phyloP scores from a whole-genome alignment of 2,888 invertebrate species.

The Corythucha ciliata region DNA sequence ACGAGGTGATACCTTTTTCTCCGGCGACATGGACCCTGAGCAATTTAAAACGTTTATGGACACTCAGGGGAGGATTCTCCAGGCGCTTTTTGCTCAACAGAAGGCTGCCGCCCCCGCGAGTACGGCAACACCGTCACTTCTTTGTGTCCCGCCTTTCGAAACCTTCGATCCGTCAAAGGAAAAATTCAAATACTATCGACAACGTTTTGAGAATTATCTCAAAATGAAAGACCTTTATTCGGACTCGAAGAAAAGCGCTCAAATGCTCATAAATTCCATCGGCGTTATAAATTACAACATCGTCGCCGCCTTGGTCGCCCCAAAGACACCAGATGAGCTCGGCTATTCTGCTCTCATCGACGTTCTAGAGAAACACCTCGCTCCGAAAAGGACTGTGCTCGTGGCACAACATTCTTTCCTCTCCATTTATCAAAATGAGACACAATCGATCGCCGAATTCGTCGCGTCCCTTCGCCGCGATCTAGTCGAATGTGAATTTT shows the following conservation, averaged over 20 bases:
- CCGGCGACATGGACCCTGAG: too few relatives aligned
- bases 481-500: conserved; percentile 3
- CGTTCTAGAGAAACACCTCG: neutral
- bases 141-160: conserved; percentile 5
- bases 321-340: neutral
- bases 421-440: conserved; percentile 1
- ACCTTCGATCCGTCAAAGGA: neutral
- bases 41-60: too few relatives aligned
- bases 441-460: conserved; percentile 6
- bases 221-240: neutral
- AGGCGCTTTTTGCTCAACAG: too few relatives aligned
- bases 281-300: conserved; percentile 1
- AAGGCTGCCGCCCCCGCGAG: too few relatives aligned
- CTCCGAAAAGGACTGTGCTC: neutral
- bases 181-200: neutral
- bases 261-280: conserved; percentile 3
- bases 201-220: conserved; percentile 4
- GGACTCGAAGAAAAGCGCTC: neutral
- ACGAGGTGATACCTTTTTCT: too few relatives aligned
- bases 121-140: too few relatives aligned
- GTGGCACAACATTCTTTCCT: conserved; percentile 9
- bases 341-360: neutral
- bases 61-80: too few relatives aligned
- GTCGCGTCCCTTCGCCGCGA: neutral
- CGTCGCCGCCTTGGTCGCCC: conserved; percentile 1